Percentiles rank a stretch among this genome's conserved stretches.
These are phyloP conservation scores for Rhadina sibilatrix DNA, from an alignment of 2,113 vertebrate species.

Conservation along the genomic window DNA sequence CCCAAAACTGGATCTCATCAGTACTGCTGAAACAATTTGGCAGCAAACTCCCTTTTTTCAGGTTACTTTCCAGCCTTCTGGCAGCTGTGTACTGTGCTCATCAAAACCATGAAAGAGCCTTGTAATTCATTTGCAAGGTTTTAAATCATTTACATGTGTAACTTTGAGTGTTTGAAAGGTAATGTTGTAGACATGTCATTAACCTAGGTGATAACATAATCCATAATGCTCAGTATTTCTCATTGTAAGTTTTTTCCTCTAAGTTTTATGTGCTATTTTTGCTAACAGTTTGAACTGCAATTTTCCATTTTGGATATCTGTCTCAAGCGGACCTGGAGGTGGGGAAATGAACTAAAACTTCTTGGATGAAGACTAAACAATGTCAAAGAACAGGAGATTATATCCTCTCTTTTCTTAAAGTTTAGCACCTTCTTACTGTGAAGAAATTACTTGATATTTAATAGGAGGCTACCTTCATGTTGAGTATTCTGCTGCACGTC, in stretches of 20 bases:
- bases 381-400: background rate
- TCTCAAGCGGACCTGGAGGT: background rate
- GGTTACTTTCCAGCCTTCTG: slow-evolving; percentile 41
- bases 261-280: background rate
- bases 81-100: slow-evolving; percentile 59
- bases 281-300: background rate
- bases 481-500: background rate
- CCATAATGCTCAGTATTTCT: background rate
- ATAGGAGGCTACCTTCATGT: background rate
- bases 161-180: slow-evolving; percentile 29
- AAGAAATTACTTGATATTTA: background rate
- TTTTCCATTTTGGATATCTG: background rate
- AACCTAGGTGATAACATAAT: background rate
- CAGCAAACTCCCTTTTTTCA: slow-evolving; percentile 52
- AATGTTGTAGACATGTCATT: background rate
- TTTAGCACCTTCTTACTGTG: background rate
- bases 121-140: slow-evolving; percentile 37
- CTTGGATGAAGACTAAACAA: background rate
- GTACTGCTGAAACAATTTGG: slow-evolving; percentile 63
- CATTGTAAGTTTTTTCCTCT: background rate
- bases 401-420: background rate
- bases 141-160: slow-evolving; percentile 49
- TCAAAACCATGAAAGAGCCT: slow-evolving; percentile 55
- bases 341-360: background rate
- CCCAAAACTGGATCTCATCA: slow-evolving; percentile 57